Percentiles rank a stretch among this genome's conserved stretches.
phyloP scores from a whole-genome alignment of 2,797 vertebrate species.

The Macropus fuliginosus region DNA sequence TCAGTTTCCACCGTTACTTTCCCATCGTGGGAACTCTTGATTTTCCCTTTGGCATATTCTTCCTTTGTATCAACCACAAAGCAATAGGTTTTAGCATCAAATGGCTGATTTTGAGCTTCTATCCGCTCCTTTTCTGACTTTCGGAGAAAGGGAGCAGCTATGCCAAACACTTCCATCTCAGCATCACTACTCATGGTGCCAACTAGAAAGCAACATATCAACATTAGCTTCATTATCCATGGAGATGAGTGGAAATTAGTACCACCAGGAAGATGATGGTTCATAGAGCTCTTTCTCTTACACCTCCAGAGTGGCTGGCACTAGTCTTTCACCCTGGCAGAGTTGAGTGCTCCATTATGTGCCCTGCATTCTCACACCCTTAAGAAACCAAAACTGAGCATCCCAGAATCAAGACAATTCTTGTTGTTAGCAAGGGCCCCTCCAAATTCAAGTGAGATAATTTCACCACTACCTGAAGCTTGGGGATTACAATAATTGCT shows the following conservation, averaged over 20 bases:
- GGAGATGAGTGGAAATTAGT: rapidly evolving
- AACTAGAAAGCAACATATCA: slow-evolving; percentile 67
- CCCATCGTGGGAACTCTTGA: slow-evolving; percentile 85
- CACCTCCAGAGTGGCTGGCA: neutral
- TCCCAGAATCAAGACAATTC: neutral
- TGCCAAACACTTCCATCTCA: slow-evolving; percentile 88
- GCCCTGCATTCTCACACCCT: rapidly evolving
- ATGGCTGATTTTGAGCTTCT: slow-evolving; percentile 88
- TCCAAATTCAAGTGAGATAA: neutral
- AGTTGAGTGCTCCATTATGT: neutral
- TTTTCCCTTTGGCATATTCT: slow-evolving; percentile 89
- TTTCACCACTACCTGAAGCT: neutral
- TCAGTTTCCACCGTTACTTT: slow-evolving; percentile 88
- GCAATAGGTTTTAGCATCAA: slow-evolving; percentile 90
- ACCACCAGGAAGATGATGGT: neutral
- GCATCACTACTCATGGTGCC: slow-evolving; percentile 86
- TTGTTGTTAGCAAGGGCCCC: neutral
- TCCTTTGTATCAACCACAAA: slow-evolving; percentile 88
- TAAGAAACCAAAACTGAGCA: neutral
- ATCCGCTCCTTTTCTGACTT: slow-evolving; percentile 89
- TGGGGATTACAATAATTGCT: neutral
- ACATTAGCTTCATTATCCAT: neutral
- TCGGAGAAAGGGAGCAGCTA: slow-evolving; percentile 87
- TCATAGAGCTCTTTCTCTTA: neutral
- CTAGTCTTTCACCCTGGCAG: neutral